Evolutionary conservation across 2,888 invertebrate species (phyloP).

Genomic region (Oligia fasciuncula): DNA sequence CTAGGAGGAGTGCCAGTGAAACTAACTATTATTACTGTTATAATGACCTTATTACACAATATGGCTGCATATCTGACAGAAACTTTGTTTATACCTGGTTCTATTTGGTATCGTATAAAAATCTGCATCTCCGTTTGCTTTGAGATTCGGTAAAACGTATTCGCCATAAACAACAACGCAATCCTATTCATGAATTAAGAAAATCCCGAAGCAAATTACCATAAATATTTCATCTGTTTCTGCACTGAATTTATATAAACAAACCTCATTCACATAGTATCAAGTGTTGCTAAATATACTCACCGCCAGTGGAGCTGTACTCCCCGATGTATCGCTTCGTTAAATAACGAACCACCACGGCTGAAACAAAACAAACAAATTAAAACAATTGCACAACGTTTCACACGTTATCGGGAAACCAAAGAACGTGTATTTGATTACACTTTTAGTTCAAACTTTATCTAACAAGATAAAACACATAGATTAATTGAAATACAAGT

Average conservation of each 20-base stretch:
- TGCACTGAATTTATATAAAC: conserved; percentile 39
- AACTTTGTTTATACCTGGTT: conserved; percentile 32
- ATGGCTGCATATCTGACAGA: conserved; percentile 56
- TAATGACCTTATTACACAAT: conserved; percentile 56
- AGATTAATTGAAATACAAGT: conserved; percentile 78
- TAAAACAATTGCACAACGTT: conserved; percentile 54
- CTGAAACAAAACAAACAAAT: conserved; percentile 89
- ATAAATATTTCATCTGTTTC: conserved; percentile 31
- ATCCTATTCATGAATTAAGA: conserved; percentile 31
- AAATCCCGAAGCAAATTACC: conserved; percentile 31
- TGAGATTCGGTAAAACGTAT: conserved; percentile 16
- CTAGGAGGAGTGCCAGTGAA: conserved; percentile 59
- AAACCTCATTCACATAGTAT: conserved; percentile 49
- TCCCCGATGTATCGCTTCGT: conserved; percentile 95
- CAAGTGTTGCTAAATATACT: conserved; percentile 77
- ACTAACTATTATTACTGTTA: conserved; percentile 60
- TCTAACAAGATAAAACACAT: conserved; percentile 77
- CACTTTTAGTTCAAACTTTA: conserved; percentile 74
- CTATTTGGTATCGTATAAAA: conserved; percentile 29
- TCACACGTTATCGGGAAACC: conserved; percentile 59
- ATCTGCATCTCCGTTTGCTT: conserved; percentile 1
- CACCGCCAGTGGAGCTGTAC: conserved; percentile 94
- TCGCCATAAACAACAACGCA: conserved; percentile 1
- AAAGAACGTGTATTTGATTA: conserved; percentile 71
- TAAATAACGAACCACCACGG: conserved; percentile 94